These are phyloP conservation scores for Xestia ashworthii DNA, from an alignment of 2,888 invertebrate species.

Conservation along the genomic window DNA sequence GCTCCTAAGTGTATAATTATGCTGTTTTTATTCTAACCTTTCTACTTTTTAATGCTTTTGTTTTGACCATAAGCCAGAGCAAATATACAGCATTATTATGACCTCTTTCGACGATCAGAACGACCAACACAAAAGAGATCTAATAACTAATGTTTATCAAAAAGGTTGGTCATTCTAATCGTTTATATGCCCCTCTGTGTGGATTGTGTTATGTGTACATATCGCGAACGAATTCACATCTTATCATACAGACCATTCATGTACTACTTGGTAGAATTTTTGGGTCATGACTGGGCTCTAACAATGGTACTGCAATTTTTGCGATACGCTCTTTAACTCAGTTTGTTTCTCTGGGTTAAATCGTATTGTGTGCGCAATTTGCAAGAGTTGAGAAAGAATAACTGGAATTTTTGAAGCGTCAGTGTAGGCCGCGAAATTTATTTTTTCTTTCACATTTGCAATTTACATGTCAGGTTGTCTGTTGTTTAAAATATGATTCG, in stretches of 20 bases:
- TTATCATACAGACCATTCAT: slow-evolving; percentile 60
- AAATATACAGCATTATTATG: slow-evolving; percentile 50
- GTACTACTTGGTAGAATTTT: slow-evolving; percentile 37
- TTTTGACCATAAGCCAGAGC: slow-evolving; percentile 19
- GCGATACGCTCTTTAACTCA: not conserved
- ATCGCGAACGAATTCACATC: slow-evolving; percentile 63
- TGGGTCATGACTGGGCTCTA: not conserved
- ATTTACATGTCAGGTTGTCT: not conserved
- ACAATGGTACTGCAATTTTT: not conserved
- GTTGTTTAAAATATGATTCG: not conserved
- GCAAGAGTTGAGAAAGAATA: not conserved
- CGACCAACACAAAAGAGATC: slow-evolving; percentile 9
- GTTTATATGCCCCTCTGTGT: slow-evolving; percentile 69
- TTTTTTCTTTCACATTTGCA: too few species aligned
- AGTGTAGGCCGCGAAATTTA: too few species aligned
- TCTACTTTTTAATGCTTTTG: slow-evolving; percentile 29
- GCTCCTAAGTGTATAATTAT: slow-evolving; percentile 67
- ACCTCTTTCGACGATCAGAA: slow-evolving; percentile 34
- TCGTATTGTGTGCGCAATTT: not conserved
- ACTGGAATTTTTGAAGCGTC: not conserved
- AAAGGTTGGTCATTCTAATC: slow-evolving; percentile 52
- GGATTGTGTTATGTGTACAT: slow-evolving; percentile 86
- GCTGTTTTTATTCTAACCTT: slow-evolving; percentile 51
- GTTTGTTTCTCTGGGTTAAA: not conserved
- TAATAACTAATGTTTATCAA: not conserved